Evolutionary conservation across 1,140 invertebrate genomes (phyloP).

Genomic region (Pseudoatta argentina): DNA sequence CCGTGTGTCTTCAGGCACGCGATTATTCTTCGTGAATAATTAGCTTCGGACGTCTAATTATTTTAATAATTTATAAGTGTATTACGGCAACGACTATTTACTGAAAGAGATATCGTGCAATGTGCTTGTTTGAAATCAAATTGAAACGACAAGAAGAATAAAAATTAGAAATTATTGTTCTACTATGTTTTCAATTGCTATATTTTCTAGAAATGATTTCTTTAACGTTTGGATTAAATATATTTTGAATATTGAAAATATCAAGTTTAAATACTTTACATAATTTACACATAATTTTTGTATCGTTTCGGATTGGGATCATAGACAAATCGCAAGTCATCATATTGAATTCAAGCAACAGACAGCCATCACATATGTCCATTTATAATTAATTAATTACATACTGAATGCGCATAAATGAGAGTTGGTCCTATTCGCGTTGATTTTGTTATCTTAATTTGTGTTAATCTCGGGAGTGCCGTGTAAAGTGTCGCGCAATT

Average conservation of each 20-base stretch:
- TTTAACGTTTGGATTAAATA: background rate
- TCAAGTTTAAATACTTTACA: too few species aligned
- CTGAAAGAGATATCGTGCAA: background rate
- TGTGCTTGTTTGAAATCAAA: background rate
- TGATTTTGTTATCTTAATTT: background rate
- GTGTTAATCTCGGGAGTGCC: background rate
- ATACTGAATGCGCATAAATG: background rate
- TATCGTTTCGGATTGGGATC: background rate
- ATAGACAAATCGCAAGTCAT: background rate
- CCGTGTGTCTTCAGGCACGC: background rate
- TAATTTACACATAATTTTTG: background rate
- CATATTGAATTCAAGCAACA: background rate
- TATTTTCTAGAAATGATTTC: background rate
- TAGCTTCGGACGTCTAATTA: background rate
- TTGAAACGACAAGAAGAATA: background rate
- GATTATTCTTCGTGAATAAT: background rate
- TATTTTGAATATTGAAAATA: background rate
- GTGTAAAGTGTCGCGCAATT: background rate
- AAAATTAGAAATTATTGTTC: background rate
- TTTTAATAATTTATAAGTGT: background rate
- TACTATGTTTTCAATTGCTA: background rate
- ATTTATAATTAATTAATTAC: slow-evolving; percentile 12
- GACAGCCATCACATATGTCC: background rate
- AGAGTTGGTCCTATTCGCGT: background rate
- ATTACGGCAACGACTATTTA: background rate